Conservation (phyloP, 2,888 invertebrate species). For the Stomorhina lunata region DNA sequence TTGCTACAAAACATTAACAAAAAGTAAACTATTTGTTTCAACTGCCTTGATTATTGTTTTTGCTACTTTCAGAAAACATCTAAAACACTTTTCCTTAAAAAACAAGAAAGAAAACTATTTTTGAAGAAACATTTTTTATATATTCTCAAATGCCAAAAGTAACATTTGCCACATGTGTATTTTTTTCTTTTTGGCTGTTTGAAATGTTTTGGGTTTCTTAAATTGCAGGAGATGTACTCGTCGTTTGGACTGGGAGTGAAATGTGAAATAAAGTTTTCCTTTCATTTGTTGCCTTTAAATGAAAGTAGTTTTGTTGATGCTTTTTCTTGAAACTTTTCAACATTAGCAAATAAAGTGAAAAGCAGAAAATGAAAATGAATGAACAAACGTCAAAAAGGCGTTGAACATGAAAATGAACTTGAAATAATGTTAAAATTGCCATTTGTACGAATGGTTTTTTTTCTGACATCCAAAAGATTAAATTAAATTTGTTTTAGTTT, state of each 20-base stretch:
- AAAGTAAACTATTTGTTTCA: constrained; percentile 22
- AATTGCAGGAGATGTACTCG: neutral
- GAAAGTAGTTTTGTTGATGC: constrained; percentile 2
- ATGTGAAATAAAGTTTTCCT: neutral
- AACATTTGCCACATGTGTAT: constrained; percentile 49
- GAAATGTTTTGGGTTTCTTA: constrained; percentile 16
- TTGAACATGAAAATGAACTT: constrained; percentile 56
- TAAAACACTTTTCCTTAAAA: constrained; percentile 9
- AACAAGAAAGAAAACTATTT: neutral
- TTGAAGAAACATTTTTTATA: too few relatives aligned
- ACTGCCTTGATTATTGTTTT: constrained; percentile 26
- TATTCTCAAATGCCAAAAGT: constrained; percentile 49
- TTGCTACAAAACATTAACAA: neutral
- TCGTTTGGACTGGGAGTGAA: too few relatives aligned
- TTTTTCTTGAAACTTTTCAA: neutral
- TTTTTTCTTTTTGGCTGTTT: too few relatives aligned
- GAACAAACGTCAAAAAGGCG: constrained; percentile 51
- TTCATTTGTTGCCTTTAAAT: constrained; percentile 22
- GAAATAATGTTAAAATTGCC: constrained; percentile 2
- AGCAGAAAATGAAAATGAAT: neutral
- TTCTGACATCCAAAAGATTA: neutral
- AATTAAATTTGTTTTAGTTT: constrained; percentile 18
- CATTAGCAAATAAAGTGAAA: neutral
- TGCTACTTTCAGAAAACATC: constrained; percentile 21
- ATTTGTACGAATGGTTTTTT: neutral